Base-by-base conservation (phyloP, 2,888 invertebrate genomes). In the Cordilura impudica region DNA sequence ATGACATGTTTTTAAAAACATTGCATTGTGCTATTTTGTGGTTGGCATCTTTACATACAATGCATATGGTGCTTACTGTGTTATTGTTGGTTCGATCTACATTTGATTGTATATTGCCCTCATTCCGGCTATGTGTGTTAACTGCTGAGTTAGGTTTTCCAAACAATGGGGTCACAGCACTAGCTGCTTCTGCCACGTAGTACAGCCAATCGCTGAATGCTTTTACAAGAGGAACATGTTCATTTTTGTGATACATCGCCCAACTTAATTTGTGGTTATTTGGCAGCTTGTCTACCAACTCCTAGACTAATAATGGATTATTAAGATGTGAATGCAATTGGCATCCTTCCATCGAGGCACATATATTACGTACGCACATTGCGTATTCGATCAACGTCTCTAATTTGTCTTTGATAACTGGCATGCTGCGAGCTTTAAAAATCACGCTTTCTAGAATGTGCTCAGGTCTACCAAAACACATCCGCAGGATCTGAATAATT, bases 181-280 rank as follows among this genome's bases (percentile, higher is more conserved):
- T 73, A 31, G 66, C 66, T 12, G 67, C 74, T 53, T 70, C 56
- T 8, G 65, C 63, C 1, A 63, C 47, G 26, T 63, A 16, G 23
- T 56, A 76, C 5, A 70, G 14, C 69, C 70, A 78, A 49, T 26
- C 53, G 4, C 54, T n/a, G n/a, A n/a, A n/a, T n/a, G n/a, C n/a
- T n/a, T 65, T 69, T 12, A 73, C 74, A 6, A 60, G n/a, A 8
- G 78, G 66, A 10, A 71, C 12, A 1, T 49, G 12, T 7, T 47
- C 65, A 31, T 70, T 35, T 10, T 60, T 66, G 0, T 49, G 18
- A n/a, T 19, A 21, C 58, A 71, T 60, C 8, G 71, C 65, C 61
- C 66, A 74, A n/a, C 23, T 74, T n/a, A 67, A 35, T 51, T 70
- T 78, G 5, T n/a, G n/a, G n/a, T n/a, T n/a, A n/a, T n/a, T n/a